These are phyloP conservation scores for Hecatera dysodea DNA, from an alignment of 2,888 invertebrate genomes.

Conservation along the genomic window DNA sequence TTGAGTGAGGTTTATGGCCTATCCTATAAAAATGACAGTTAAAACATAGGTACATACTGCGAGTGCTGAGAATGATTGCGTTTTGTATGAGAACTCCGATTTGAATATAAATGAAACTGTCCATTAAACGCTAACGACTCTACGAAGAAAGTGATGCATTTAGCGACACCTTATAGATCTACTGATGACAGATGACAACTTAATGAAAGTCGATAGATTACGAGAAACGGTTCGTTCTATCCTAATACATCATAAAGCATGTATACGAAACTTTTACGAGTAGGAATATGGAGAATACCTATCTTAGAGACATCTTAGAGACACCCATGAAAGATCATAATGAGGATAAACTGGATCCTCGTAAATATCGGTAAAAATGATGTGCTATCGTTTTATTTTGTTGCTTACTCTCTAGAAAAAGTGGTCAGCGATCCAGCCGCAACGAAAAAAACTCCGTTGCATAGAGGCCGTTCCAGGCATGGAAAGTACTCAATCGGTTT, in stretches of 20 bases:
- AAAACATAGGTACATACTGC: not conserved
- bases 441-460: no score
- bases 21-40: not conserved
- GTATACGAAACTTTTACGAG: not conserved
- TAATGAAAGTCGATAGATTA: not conserved
- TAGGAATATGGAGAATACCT: not conserved
- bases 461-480: no score
- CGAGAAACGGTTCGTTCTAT: not conserved
- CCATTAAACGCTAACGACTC: slow-evolving; percentile 1
- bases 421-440: no score
- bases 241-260: not conserved
- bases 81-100: slow-evolving; percentile 1
- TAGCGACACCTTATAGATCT: not conserved
- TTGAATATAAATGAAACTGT: slow-evolving; percentile 3
- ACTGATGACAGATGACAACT: not conserved
- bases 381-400: no score
- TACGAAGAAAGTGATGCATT: not conserved
- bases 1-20: no score
- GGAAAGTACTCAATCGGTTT: no score
- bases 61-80: slow-evolving; percentile 3
- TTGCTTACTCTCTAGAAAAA: no score
- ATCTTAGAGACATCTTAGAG: no score
- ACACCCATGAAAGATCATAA: no score
- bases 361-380: no score
- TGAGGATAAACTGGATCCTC: no score